Percentiles rank a stretch among this genome's conserved stretches.
These are phyloP conservation scores for Branchinecta lindahli DNA, from an alignment of 1,140 invertebrate species.

Conservation along the genomic window DNA sequence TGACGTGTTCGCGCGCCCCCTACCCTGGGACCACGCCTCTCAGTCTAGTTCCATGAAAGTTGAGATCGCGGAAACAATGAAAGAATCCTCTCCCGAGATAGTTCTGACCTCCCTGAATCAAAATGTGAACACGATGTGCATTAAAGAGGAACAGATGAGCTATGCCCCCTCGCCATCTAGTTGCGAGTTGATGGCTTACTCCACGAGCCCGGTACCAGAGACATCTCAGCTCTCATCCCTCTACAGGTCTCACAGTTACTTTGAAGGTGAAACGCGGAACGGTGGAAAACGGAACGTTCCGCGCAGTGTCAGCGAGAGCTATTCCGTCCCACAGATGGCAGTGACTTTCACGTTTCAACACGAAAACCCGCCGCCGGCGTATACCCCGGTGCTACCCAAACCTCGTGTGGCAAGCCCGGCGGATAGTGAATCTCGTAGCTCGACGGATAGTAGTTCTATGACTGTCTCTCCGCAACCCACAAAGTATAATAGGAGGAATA, in stretches of 20 bases:
- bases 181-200: background rate
- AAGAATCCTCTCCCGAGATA: background rate
- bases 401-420: slow-evolving; percentile 23
- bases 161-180: background rate
- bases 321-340: background rate
- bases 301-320: background rate
- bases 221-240: background rate
- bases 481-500: slow-evolving; percentile 82
- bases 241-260: background rate
- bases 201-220: background rate
- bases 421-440: slow-evolving; percentile 25
- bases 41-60: background rate
- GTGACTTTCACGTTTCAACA: background rate
- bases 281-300: background rate
- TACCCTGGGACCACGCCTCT: slow-evolving; percentile 27
- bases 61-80: background rate
- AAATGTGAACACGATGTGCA: slow-evolving; percentile 1
- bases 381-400: slow-evolving; percentile 11
- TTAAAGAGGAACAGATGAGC: background rate
- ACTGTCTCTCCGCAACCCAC: slow-evolving; percentile 19
- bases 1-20: slow-evolving; percentile 31
- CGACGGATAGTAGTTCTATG: slow-evolving; percentile 16
- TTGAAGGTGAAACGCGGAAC: background rate
- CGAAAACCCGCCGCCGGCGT: slow-evolving; percentile 19
- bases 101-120: background rate